Conservation (phyloP, 2,888 invertebrate species). For the Eurytoma adleriae region DNA sequence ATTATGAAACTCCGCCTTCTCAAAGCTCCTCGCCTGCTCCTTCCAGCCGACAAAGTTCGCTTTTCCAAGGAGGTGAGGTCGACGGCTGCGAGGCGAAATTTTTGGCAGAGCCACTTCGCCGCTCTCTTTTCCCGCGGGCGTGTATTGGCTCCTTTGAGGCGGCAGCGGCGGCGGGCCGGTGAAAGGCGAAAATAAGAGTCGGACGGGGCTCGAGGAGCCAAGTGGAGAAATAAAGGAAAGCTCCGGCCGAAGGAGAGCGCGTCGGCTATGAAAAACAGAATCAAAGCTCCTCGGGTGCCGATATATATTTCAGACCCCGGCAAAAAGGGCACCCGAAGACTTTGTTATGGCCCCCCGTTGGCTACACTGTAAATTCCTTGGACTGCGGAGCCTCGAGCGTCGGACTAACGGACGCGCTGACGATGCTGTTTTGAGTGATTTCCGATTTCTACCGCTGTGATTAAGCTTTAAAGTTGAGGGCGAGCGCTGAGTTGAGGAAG, state of each 20-base stretch:
- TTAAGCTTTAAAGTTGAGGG: too few species aligned
- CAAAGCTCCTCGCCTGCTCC: conserved; percentile 25
- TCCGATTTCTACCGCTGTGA: too few species aligned
- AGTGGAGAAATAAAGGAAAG: conserved; percentile 39
- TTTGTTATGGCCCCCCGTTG: too few species aligned
- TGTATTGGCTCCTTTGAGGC: conserved; percentile 32
- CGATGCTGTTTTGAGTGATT: too few species aligned
- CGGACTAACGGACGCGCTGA: too few species aligned
- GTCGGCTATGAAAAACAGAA: conserved; percentile 11
- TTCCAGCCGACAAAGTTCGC: conserved; percentile 12
- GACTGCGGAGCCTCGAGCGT: too few species aligned
- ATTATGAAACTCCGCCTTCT: conserved; percentile 22
- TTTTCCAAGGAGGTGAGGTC: neutral
- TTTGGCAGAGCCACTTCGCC: conserved; percentile 43
- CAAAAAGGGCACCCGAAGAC: too few species aligned
- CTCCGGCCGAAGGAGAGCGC: conserved; percentile 7
- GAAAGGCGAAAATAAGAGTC: conserved; percentile 48
- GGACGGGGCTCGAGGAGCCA: conserved; percentile 15
- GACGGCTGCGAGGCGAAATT: conserved; percentile 14
- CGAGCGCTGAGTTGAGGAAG: too few species aligned
- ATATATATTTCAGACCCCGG: neutral
- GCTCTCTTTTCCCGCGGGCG: neutral
- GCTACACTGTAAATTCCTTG: too few species aligned
- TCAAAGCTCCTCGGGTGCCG: conserved; percentile 21
- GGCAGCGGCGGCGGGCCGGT: neutral